These are phyloP conservation scores for Macaria notata DNA, from an alignment of 2,888 invertebrate genomes.

Conservation along the genomic window DNA sequence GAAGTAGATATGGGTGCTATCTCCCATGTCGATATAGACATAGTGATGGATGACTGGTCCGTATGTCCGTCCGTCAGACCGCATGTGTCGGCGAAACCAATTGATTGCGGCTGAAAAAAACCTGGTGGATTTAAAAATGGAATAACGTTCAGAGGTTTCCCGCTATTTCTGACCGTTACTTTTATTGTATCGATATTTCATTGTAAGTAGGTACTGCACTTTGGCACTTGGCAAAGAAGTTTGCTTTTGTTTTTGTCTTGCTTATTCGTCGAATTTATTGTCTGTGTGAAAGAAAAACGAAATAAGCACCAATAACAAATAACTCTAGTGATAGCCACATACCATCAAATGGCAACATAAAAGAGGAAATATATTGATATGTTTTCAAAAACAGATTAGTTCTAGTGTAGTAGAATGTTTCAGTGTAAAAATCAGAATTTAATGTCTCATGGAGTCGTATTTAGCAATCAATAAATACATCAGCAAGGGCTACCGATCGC, in stretches of 20 bases:
- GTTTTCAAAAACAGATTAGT: no score
- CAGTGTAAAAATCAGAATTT: no score
- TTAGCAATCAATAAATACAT: not conserved
- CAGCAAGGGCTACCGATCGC: not conserved
- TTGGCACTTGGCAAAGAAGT: no score
- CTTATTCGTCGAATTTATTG: no score
- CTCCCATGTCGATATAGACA: constrained; percentile 4
- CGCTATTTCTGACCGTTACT: constrained; percentile 19
- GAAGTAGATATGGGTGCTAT: not conserved
- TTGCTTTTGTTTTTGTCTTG: no score
- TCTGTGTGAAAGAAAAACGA: no score
- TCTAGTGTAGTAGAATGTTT: no score
- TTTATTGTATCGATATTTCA: constrained; percentile 11
- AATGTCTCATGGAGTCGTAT: no score
- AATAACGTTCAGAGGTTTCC: constrained; percentile 16
- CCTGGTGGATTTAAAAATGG: constrained; percentile 19
- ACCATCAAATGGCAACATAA: no score
- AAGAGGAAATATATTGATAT: no score
- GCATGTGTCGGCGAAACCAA: constrained; percentile 13
- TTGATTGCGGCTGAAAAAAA: constrained; percentile 23
- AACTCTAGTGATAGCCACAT: no score
- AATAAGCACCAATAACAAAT: no score
- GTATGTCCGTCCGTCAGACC: constrained; percentile 13
- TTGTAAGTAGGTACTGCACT: not conserved
- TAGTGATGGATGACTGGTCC: constrained; percentile 19